These are phyloP conservation scores for Halcyon malimbica DNA, from an alignment of 2,113 vertebrate genomes.

Conservation along the genomic window DNA sequence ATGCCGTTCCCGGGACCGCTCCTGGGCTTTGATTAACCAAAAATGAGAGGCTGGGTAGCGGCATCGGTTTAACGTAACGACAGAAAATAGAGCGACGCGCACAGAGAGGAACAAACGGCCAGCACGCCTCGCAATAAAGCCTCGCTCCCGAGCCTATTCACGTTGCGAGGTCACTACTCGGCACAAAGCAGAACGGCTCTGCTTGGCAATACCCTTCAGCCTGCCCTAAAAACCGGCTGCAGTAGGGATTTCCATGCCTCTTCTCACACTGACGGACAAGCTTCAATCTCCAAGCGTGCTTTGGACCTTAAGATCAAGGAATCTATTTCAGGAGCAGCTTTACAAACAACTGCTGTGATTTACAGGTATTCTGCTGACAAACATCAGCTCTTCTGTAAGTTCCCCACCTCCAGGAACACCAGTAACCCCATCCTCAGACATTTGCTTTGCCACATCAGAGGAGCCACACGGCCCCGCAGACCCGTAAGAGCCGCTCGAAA, in stretches of 20 bases:
- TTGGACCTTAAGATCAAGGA: not conserved
- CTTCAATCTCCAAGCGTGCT: not conserved
- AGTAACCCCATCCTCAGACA: not conserved
- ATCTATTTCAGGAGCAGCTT: not conserved
- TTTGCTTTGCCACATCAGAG: not conserved
- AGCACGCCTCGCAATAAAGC: not conserved
- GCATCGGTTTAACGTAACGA: not conserved
- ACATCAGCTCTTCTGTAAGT: not conserved
- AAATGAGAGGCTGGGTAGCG: not conserved
- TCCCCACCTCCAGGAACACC: not conserved
- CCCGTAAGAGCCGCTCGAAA: not conserved
- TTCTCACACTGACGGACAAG: not conserved
- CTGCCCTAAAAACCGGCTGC: not conserved
- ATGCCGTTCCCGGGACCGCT: not conserved
- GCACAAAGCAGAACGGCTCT: not conserved
- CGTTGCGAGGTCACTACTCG: not conserved
- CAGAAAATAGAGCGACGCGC: not conserved
- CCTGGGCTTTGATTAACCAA: fast-evolving
- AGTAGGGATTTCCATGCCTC: not conserved
- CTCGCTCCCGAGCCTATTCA: not conserved
- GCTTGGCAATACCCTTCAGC: not conserved
- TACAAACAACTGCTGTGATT: not conserved
- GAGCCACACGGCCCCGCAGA: not conserved
- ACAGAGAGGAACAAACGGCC: not conserved
- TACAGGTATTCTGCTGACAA: not conserved